phyloP scores from a whole-genome alignment of 1,140 invertebrate species.

The Leptestheria dahalacensis region DNA sequence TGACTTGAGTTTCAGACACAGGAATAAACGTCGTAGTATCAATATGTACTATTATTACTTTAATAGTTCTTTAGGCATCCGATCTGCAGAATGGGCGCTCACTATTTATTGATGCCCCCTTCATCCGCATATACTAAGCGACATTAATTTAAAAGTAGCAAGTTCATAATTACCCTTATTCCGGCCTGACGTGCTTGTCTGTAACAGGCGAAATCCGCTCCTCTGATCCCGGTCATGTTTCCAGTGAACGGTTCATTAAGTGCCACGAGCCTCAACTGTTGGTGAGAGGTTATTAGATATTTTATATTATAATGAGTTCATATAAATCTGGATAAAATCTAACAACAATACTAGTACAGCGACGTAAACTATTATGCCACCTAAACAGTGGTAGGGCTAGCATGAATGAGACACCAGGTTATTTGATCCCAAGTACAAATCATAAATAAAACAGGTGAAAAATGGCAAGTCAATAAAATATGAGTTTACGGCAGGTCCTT shows the following conservation, averaged over 20 bases:
- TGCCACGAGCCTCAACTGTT: slow-evolving; percentile 75
- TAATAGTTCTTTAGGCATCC: no score
- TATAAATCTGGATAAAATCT: no score
- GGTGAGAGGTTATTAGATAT: slow-evolving; percentile 21
- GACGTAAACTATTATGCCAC: no score
- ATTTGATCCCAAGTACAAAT: no score
- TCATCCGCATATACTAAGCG: no score
- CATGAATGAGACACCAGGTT: no score
- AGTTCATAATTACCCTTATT: slow-evolving; percentile 18
- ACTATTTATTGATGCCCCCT: no score
- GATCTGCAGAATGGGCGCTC: no score
- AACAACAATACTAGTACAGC: no score
- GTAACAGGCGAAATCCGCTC: slow-evolving; percentile 87
- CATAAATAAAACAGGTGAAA: no score
- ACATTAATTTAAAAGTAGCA: neutral
- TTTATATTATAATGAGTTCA: no score
- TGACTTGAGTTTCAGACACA: neutral
- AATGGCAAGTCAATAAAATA: neutral
- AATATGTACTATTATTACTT: neutral
- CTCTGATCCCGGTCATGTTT: slow-evolving; percentile 75
- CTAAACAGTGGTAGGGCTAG: no score
- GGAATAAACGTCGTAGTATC: neutral
- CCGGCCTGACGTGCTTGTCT: slow-evolving; percentile 63
- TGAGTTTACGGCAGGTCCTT: neutral
- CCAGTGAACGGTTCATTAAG: slow-evolving; percentile 80